Conservation (phyloP, 2,113 vertebrate genomes). For the Gadus macrocephalus region DNA sequence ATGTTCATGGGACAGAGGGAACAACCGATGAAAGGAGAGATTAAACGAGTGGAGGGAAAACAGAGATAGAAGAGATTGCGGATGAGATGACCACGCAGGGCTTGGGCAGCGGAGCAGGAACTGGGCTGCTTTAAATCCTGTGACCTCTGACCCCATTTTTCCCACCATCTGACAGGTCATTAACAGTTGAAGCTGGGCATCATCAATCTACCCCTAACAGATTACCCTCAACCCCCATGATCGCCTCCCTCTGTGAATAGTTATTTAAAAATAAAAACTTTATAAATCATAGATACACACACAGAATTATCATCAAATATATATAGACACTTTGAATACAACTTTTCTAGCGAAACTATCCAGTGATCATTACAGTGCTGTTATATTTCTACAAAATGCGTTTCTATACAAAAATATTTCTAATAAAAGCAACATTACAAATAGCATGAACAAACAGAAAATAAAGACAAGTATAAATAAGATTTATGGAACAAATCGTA, state of each 20-base stretch:
- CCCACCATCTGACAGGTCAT: conserved; percentile 69
- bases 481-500: conserved; percentile 32
- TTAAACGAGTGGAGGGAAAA: not conserved
- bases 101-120: conserved; percentile 47
- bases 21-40: too few species aligned
- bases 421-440: too few species aligned
- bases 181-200: conserved; percentile 51
- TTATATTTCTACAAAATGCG: too few species aligned
- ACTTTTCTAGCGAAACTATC: too few species aligned
- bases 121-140: conserved; percentile 61
- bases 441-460: too few species aligned
- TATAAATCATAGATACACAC: conserved; percentile 29
- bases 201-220: conserved; percentile 66
- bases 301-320: too few species aligned
- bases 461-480: conserved; percentile 18
- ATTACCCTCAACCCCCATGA: conserved; percentile 57
- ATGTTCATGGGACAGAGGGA: not conserved
- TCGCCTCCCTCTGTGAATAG: conserved; percentile 40
- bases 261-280: conserved; percentile 48
- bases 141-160: conserved; percentile 71
- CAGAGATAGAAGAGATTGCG: not conserved
- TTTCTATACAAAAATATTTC: too few species aligned
- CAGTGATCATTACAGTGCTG: too few species aligned
- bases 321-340: too few species aligned
- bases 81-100: conserved; percentile 54